These are phyloP conservation scores for Dinomys branickii DNA, from an alignment of 2,113 vertebrate genomes.

Conservation along the genomic window DNA sequence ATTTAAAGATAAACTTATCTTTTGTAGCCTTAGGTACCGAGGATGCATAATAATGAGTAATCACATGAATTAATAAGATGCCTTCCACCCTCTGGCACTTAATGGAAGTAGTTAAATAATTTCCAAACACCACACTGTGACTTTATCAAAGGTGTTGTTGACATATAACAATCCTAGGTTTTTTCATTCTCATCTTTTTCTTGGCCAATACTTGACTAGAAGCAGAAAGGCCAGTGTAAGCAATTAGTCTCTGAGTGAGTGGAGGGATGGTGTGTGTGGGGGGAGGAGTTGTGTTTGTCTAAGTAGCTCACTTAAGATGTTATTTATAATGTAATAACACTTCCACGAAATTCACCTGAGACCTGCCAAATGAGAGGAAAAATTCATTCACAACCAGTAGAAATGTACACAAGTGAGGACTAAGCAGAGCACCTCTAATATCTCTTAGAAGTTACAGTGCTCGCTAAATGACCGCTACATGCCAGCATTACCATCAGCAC, in stretches of 20 bases:
- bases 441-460: neutral
- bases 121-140: neutral
- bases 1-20: slow-evolving; percentile 45
- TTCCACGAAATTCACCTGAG: slow-evolving; percentile 25
- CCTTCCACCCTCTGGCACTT: neutral
- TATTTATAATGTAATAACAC: neutral
- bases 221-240: slow-evolving; percentile 11
- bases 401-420: neutral
- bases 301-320: neutral
- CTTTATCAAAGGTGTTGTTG: neutral
- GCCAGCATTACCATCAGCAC: neutral
- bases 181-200: neutral
- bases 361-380: neutral
- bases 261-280: too few relatives aligned
- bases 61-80: slow-evolving; percentile 44
- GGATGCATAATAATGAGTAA: slow-evolving; percentile 37
- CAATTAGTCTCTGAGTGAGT: neutral
- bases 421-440: neutral
- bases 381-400: neutral
- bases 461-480: neutral
- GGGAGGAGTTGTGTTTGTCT: neutral
- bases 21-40: neutral
- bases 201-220: slow-evolving; percentile 33
- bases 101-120: slow-evolving; percentile 15
- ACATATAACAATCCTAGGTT: neutral